A percentile compares a stretch with the other conserved stretches of the same genome.
phyloP scores from a whole-genome alignment of 2,888 invertebrate species.

The Drosophila nigritarsus region DNA sequence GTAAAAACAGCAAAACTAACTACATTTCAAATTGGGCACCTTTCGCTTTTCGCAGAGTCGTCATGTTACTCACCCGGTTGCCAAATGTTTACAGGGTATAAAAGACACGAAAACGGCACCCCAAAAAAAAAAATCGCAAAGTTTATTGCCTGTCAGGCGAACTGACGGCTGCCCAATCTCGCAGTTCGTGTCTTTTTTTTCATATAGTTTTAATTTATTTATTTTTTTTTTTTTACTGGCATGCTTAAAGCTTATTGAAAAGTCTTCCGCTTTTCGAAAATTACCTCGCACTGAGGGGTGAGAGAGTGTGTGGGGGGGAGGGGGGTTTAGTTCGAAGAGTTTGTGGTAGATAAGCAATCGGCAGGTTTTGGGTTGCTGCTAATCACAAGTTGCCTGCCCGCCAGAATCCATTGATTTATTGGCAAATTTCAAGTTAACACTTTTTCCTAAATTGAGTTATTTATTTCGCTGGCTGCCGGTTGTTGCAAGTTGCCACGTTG shows the following conservation, averaged over 20 bases:
- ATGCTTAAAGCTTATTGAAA: conserved; percentile 60
- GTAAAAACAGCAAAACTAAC: neutral
- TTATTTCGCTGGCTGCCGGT: conserved; percentile 62
- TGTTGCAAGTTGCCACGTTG: conserved; percentile 14
- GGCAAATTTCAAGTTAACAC: conserved; percentile 80
- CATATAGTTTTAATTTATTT: conserved; percentile 17
- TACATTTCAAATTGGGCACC: neutral
- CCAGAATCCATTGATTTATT: conserved; percentile 70
- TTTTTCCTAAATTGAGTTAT: conserved; percentile 80
- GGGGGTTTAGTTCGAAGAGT: conserved; percentile 4
- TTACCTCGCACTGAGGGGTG: conserved; percentile 20
- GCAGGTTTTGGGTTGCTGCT: conserved; percentile 52
- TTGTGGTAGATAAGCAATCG: conserved; percentile 66
- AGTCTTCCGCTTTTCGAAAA: conserved; percentile 65
- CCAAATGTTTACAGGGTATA: conserved; percentile 3
- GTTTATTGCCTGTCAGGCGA: conserved; percentile 73
- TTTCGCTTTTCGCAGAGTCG: neutral
- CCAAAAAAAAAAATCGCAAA: conserved; percentile 40
- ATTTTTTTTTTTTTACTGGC: conserved; percentile 8
- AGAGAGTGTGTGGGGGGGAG: neutral
- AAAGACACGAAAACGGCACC: conserved; percentile 20
- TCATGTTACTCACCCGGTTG: neutral
- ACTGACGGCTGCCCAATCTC: conserved; percentile 73
- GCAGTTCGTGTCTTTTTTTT: conserved; percentile 29
- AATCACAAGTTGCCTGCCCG: conserved; percentile 66